Base-by-base conservation (phyloP, 2,797 vertebrate species). In the Enteromius thamalakanensis region DNA sequence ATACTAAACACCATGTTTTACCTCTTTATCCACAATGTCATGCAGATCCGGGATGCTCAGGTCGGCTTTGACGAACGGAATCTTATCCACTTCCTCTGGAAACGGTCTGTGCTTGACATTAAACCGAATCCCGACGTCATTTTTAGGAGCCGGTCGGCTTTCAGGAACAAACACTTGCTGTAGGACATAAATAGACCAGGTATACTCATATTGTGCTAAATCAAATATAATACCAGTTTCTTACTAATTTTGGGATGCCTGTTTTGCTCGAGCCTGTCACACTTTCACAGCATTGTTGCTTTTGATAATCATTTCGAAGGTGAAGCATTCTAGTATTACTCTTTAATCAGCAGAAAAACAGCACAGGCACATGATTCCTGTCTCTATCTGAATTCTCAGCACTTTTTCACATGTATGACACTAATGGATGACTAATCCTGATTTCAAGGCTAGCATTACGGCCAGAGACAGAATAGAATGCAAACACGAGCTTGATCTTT, bases 51-150 rank as follows among this genome's bases (percentile, higher is more conserved):
- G 96, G 90, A 97, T 96, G 91, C 96, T 98, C 47, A 96, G 90
- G 88, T 98, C 97, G 45, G 96, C 97, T 91, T 96, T 96, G 62
- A 97, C 96, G 86, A 95, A 96, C 0, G 95, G 95, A 86, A 96
- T 96, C 90, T 97, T 97, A 90, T 97, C 96, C 85, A 97, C 96
- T 85, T 97, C 96, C 84, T 97, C 96, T 40, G 96, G 96, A 89
- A 97, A 97, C 14, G 96, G 96, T 11, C 96, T 93, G 85, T 97
- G 94, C 90, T 96, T 96, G 84, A 97, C 92, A 3, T 90, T 94
- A 82, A 94, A 94, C 80, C 92, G 96, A 88, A 94, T 91, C 26
- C 95, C 95, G 80, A 96, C 94, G 60, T 96, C 94, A 82, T 95
- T 95, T 91, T 94, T 95, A 69, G 94, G 95, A 86, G 89, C 67